Evolutionary conservation across 37 sponge, comb jelly and placozoan species (phyloP).

Genomic region (Lycopodina hypogea): DNA sequence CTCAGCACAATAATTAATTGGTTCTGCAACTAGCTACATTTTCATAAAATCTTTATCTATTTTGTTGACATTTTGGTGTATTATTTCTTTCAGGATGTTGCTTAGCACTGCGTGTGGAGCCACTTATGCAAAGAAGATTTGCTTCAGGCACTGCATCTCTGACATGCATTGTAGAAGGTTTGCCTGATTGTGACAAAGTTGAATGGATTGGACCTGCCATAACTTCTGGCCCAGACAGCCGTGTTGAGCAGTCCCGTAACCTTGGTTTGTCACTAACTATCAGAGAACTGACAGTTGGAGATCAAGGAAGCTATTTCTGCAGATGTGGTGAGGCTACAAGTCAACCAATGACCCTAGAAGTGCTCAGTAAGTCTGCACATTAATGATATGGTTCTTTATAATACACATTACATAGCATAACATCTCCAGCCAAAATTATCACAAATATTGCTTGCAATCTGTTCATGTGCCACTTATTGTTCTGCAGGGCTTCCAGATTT

Average conservation of each 20-base stretch:
- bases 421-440: not conserved
- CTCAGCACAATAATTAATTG: too few relatives aligned
- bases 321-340: too few relatives aligned
- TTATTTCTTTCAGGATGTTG: not conserved
- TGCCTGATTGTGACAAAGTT: not conserved
- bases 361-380: too few relatives aligned
- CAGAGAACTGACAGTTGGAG: not conserved
- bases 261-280: not conserved
- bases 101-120: too few relatives aligned
- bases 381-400: too few relatives aligned
- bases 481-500: not conserved
- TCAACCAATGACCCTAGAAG: too few relatives aligned
- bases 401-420: not conserved
- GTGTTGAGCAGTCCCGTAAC: not conserved
- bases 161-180: not conserved
- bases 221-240: not conserved
- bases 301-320: too few relatives aligned
- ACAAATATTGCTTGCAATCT: not conserved
- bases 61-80: too few relatives aligned
- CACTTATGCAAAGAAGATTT: not conserved
- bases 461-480: not conserved
- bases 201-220: constrained; percentile 1
- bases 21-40: too few relatives aligned
- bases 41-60: too few relatives aligned
- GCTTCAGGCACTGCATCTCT: not conserved